Evolutionary conservation across 92 coral and sea anemone genomes (phyloP), one percentile per base, ranked within the genome.

Genomic region (Porites divaricata): DNA sequence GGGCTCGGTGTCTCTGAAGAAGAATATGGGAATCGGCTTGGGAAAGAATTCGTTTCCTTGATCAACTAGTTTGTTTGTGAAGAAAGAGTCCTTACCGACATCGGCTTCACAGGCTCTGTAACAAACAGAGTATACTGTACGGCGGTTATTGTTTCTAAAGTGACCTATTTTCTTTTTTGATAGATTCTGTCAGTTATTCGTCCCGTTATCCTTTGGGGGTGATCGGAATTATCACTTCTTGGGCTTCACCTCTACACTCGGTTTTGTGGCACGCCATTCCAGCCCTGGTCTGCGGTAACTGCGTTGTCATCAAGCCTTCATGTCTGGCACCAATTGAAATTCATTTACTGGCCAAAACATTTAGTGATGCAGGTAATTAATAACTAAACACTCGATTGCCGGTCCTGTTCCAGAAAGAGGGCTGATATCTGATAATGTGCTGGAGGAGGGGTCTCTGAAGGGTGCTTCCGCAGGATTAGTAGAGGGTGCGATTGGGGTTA

Each of bases 241-340:
- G 93, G 93, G 90, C 93, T 5, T 80, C 87, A 6, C 86, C 93
- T 41, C 70, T 90, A 3, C 93, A 76, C 68, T 82, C 93, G 11
- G 78, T 90, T 49, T 75, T 90, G 51, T 65, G 88, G 64, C 93
- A 87, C 15, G 59, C 85, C 48, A 78, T 87, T 57, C 93, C 93
- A 51, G 93, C 93, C 14, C 81, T 90, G 68, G 93, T 75, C 67
- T 77, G 90, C 54, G 93, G 93, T 10, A 90, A 90, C 56, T 86
- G 91, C 53, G 93, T 87, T 23, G 53, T 90, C 3, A 78, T 90
- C 23, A 90, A 90, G 58, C 93, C 93, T 6, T 90, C 93, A 12
- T 87, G 88, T 62, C 62, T 90, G 72, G 93, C 93, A 2, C 93
- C 93, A 5, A 61, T 90, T 70, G 85, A 74, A 25, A 88, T 90